phyloP scores from a whole-genome alignment of 2,888 invertebrate genomes.

The Macrosiphum euphorbiae region DNA sequence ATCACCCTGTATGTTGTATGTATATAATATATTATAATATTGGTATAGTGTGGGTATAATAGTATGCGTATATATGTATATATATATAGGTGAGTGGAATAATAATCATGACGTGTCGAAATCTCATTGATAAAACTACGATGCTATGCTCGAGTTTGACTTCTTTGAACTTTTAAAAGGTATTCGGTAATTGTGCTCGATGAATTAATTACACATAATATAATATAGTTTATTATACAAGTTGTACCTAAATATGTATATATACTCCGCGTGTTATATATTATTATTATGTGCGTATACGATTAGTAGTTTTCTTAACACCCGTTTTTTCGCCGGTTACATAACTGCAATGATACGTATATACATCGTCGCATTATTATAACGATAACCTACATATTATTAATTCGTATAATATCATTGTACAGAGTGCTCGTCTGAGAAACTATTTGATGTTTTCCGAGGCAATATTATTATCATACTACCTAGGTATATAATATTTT shows the following conservation, averaged over 20 bases:
- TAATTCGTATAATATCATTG: neutral
- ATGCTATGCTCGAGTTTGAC: neutral
- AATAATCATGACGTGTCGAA: constrained; percentile 20
- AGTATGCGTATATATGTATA: neutral
- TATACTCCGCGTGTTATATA: neutral
- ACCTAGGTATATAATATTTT: neutral
- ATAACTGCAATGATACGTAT: neutral
- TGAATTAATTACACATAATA: neutral
- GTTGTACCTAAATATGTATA: neutral
- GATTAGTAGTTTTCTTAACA: neutral
- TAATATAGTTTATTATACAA: neutral
- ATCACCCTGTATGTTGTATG: too few species aligned
- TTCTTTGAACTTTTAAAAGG: constrained; percentile 10
- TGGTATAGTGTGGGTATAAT: too few species aligned
- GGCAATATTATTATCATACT: neutral
- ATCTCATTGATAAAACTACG: constrained; percentile 47
- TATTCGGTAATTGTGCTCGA: constrained; percentile 4
- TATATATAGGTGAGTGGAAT: neutral
- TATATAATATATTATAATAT: too few species aligned
- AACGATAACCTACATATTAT: neutral
- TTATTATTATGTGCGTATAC: neutral
- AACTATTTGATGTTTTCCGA: neutral
- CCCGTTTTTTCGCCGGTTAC: neutral
- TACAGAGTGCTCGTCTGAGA: neutral
- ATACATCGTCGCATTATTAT: neutral